phyloP scores from a whole-genome alignment of 2,888 invertebrate species.

The Julus scanicus region DNA sequence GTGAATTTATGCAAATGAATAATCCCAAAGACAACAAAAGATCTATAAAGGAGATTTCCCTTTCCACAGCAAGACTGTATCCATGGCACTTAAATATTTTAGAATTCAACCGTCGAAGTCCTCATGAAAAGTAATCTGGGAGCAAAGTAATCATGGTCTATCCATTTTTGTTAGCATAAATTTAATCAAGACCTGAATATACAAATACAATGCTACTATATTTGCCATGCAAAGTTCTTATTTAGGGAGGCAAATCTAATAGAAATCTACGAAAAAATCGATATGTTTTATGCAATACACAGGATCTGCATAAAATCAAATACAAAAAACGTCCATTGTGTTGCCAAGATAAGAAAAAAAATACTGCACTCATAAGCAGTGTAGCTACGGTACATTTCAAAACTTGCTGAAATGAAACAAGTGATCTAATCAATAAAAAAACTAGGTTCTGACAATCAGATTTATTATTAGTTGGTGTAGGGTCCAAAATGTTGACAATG shows the following conservation, averaged over 20 bases:
- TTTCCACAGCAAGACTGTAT: slow-evolving; percentile 30
- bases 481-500: neutral
- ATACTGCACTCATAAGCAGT: neutral
- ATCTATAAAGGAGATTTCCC: neutral
- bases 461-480: neutral
- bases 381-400: neutral
- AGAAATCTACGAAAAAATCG: slow-evolving; percentile 10
- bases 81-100: slow-evolving; percentile 47
- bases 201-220: neutral
- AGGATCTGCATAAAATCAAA: neutral
- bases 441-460: neutral
- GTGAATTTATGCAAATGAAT: neutral
- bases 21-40: neutral
- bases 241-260: slow-evolving; percentile 18
- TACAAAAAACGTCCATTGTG: neutral
- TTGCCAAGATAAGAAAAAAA: neutral
- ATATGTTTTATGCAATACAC: slow-evolving; percentile 2
- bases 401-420: neutral
- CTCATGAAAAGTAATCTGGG: neutral
- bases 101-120: slow-evolving; percentile 23
- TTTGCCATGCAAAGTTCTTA: neutral
- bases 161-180: slow-evolving; percentile 36
- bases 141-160: slow-evolving; percentile 37
- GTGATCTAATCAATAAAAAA: neutral
- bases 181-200: slow-evolving; percentile 2